Conservation (phyloP, 2,113 vertebrate species). For the Notothenia coriiceps region DNA sequence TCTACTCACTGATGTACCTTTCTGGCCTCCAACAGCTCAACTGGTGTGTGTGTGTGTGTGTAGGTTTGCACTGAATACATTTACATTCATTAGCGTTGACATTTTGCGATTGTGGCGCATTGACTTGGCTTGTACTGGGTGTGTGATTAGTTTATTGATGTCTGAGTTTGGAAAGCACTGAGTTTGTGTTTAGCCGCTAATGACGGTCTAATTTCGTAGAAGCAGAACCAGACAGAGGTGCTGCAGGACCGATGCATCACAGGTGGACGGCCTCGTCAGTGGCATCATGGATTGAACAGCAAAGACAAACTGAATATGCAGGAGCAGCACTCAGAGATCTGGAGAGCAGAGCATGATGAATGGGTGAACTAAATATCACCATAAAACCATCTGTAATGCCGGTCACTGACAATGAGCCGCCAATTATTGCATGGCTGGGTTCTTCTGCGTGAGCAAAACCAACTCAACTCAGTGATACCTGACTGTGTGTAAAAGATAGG, state of each 20-base stretch:
- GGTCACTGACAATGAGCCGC: conserved; percentile 29
- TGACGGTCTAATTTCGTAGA: conserved; percentile 48
- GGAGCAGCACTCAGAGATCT: conserved; percentile 34
- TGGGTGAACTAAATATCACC: conserved; percentile 57
- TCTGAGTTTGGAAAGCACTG: conserved; percentile 57
- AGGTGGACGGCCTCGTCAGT: conserved; percentile 42
- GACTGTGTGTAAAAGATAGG: not conserved
- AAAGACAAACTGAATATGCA: conserved; percentile 55
- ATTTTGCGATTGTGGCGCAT: conserved; percentile 60
- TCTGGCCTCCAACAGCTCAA: conserved; percentile 37
- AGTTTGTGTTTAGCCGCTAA: conserved; percentile 54
- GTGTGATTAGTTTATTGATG: conserved; percentile 69
- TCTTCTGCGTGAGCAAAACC: conserved; percentile 14
- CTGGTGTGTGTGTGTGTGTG: conserved; percentile 30
- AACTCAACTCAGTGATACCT: conserved; percentile 3
- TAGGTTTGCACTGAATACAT: conserved; percentile 59
- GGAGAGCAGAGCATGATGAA: conserved; percentile 51
- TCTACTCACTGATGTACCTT: conserved; percentile 12
- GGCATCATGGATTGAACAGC: conserved; percentile 41
- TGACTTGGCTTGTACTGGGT: conserved; percentile 51
- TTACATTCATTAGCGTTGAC: conserved; percentile 68
- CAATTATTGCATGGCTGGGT: conserved; percentile 13
- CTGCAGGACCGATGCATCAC: conserved; percentile 41
- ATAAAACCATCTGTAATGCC: conserved; percentile 50
- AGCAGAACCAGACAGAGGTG: conserved; percentile 34